Evolutionary conservation across 2,113 vertebrate species (phyloP).

Genomic region (Platichthys flesus): DNA sequence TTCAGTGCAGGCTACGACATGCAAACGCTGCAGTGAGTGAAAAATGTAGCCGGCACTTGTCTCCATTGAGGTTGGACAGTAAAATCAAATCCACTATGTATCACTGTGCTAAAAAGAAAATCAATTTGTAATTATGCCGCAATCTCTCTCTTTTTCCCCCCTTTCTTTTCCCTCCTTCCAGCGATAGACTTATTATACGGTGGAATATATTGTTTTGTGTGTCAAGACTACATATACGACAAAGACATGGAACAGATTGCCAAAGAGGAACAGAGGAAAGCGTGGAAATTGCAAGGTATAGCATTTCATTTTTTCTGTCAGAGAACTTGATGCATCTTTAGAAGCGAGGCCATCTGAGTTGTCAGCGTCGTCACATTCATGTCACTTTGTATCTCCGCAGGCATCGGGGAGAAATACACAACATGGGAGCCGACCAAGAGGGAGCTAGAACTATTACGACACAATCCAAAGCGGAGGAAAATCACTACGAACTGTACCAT

Average conservation of each 20-base stretch:
- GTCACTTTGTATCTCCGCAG: conserved; percentile 74
- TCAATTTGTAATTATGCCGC: conserved; percentile 50
- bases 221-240: conserved; percentile 99
- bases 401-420: conserved; percentile 97
- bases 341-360: background rate
- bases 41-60: conserved; percentile 21
- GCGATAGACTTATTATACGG: conserved; percentile 98
- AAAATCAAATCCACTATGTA: conserved; percentile 28
- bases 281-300: conserved; percentile 98
- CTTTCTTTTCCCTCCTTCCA: conserved; percentile 61
- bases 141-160: conserved; percentile 37
- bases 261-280: conserved; percentile 99
- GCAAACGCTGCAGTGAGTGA: conserved; percentile 3
- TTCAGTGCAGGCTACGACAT: conserved; percentile 13
- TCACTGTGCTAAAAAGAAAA: conserved; percentile 37
- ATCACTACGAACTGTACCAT: conserved; percentile 99
- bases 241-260: conserved; percentile 99
- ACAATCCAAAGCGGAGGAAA: conserved; percentile 99
- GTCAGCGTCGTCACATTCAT: conserved; percentile 12
- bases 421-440: conserved; percentile 99
- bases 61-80: conserved; percentile 18
- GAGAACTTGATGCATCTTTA: conserved; percentile 14
- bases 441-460: conserved; percentile 96
- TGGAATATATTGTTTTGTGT: conserved; percentile 99
- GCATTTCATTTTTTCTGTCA: conserved; percentile 8